Evolutionary conservation across 1,140 invertebrate genomes (phyloP).

Genomic region (Formica exsecta): DNA sequence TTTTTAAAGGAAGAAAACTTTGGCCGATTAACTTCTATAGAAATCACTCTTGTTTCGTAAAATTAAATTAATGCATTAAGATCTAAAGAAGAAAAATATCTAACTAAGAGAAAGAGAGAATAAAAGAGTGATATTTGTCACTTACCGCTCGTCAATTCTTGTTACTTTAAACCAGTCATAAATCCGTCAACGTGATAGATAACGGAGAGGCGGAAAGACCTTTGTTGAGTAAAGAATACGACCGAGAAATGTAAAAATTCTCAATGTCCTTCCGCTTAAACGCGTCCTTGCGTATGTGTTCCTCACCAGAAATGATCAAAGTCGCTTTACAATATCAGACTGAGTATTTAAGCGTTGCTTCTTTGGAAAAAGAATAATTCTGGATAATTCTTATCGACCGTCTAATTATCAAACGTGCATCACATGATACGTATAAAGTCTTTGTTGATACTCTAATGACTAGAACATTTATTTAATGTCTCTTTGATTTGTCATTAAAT

Average conservation of each 20-base stretch:
- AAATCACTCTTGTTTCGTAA: too few species aligned
- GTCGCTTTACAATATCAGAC: neutral
- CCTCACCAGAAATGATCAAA: neutral
- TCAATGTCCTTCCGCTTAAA: neutral
- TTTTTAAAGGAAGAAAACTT: neutral
- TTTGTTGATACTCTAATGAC: neutral
- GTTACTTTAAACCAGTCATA: slow-evolving; percentile 30
- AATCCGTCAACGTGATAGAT: neutral
- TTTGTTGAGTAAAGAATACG: neutral
- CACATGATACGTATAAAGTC: neutral
- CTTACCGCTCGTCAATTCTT: slow-evolving; percentile 9
- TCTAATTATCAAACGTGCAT: neutral
- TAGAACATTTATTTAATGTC: neutral
- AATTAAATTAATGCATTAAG: neutral
- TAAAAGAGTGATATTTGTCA: neutral
- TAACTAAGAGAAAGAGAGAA: neutral
- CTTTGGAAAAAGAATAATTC: neutral
- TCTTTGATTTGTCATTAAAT: neutral
- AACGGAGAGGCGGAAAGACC: neutral
- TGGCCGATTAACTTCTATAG: neutral
- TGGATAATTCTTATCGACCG: neutral
- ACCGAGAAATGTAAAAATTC: neutral
- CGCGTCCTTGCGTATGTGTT: neutral
- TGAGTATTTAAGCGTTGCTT: neutral
- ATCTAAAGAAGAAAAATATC: neutral